Evolutionary conservation across 2,113 vertebrate genomes (phyloP).

Genomic region (Psammodynastes pulverulentus): DNA sequence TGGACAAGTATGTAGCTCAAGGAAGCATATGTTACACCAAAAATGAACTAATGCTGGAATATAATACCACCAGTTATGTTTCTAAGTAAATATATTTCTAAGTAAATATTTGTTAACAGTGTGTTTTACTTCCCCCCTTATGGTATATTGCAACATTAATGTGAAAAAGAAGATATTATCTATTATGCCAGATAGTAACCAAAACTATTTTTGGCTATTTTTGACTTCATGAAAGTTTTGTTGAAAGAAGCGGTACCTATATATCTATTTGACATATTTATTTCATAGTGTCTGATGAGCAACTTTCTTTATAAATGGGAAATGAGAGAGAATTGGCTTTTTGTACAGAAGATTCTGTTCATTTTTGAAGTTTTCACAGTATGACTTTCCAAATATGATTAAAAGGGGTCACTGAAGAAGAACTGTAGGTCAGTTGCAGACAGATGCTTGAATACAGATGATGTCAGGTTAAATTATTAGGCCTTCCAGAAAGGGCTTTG

Average conservation of each 20-base stretch:
- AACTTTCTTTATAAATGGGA: neutral
- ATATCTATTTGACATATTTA: neutral
- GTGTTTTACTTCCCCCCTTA: slow-evolving; percentile 16
- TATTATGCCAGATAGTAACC: neutral
- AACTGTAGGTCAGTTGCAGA: neutral
- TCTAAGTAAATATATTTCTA: slow-evolving; percentile 53
- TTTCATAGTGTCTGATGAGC: neutral
- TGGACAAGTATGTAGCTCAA: slow-evolving; percentile 72
- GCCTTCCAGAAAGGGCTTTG: neutral
- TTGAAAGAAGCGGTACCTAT: neutral
- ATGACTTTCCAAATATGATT: neutral
- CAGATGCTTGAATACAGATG: neutral
- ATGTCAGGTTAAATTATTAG: neutral
- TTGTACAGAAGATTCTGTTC: neutral
- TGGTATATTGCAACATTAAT: slow-evolving; percentile 25
- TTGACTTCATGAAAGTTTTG: neutral
- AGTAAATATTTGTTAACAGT: slow-evolving; percentile 64
- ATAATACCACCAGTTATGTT: slow-evolving; percentile 57
- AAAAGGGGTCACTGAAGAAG: neutral
- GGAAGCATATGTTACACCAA: slow-evolving; percentile 76
- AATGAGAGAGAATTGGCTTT: neutral
- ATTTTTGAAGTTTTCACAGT: neutral
- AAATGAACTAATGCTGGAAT: slow-evolving; percentile 66
- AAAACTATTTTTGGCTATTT: too few relatives aligned
- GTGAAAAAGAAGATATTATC: neutral